Conservation (phyloP, 1,140 invertebrate species). For the Neuroterus valhalla region DNA sequence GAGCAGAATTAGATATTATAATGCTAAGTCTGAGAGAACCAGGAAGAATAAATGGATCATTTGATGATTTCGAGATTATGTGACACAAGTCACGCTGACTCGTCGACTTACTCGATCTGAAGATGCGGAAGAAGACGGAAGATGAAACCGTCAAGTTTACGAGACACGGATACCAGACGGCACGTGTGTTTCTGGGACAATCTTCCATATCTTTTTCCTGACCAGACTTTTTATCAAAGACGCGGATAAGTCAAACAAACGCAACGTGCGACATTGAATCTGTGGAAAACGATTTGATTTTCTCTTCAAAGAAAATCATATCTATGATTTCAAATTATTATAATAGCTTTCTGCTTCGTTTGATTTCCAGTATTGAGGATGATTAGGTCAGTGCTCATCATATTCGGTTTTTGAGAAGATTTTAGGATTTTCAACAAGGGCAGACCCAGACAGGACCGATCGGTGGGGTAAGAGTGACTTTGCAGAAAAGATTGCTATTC, state of each 20-base stretch:
- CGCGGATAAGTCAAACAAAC: not conserved
- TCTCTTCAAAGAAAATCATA: no score
- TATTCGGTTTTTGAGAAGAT: no score
- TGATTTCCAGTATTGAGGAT: no score
- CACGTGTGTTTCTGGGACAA: conserved; percentile 12
- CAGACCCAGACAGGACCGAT: no score
- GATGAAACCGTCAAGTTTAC: conserved; percentile 2
- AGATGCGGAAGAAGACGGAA: conserved; percentile 15
- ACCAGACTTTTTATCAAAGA: not conserved
- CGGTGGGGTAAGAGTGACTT: no score
- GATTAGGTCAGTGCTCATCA: no score
- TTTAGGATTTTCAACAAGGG: no score
- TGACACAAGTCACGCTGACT: not conserved
- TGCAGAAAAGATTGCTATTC: no score
- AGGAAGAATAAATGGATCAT: conserved; percentile 28
- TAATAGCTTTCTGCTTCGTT: no score
- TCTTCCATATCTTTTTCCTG: not conserved
- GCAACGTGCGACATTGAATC: no score
- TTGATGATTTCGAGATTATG: conserved; percentile 4
- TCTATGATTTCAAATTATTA: no score
- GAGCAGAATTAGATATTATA: not conserved
- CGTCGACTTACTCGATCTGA: not conserved
- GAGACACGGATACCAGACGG: not conserved
- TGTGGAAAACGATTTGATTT: no score
- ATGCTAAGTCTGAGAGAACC: conserved; percentile 19